Evolutionary conservation across 2,113 vertebrate species (phyloP).

Genomic region (Cebidichthys violaceus): DNA sequence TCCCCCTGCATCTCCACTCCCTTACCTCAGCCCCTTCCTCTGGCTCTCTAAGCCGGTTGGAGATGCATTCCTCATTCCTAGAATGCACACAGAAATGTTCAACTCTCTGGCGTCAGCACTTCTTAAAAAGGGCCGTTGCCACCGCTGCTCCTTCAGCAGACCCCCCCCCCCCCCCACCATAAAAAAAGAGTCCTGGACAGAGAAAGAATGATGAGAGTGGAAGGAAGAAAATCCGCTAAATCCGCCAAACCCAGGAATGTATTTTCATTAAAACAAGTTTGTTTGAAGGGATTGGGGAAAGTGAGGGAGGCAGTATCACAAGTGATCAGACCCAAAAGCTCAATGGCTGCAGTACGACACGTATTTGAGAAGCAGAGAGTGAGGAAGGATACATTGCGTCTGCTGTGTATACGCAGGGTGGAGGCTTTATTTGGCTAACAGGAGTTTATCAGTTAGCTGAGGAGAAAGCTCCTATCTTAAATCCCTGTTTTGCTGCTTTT

Average conservation of each 20-base stretch:
- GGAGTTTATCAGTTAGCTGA: constrained; percentile 39
- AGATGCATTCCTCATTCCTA: constrained; percentile 70
- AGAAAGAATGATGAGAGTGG: constrained; percentile 51
- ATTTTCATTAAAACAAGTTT: constrained; percentile 81
- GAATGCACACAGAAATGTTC: constrained; percentile 74
- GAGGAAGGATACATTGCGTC: constrained; percentile 48
- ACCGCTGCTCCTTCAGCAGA: constrained; percentile 43
- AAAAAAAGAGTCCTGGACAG: constrained; percentile 48
- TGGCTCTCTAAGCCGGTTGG: constrained; percentile 62
- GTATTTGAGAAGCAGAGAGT: constrained; percentile 45
- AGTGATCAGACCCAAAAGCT: constrained; percentile 61
- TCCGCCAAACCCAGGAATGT: constrained; percentile 77
- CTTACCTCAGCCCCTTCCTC: constrained; percentile 11
- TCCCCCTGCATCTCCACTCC: not conserved
- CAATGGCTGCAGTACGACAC: constrained; percentile 44
- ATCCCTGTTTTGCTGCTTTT: constrained; percentile 42
- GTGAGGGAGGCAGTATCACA: constrained; percentile 61
- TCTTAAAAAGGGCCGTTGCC: constrained; percentile 73
- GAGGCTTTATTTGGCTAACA: constrained; percentile 44
- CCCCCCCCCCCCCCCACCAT: not conserved
- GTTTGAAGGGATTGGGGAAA: constrained; percentile 76
- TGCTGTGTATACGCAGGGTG: not conserved
- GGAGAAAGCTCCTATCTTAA: constrained; percentile 47
- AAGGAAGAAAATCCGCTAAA: constrained; percentile 73
- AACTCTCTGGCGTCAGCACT: constrained; percentile 77